These are phyloP conservation scores for Harpalus rufipes DNA, from an alignment of 2,888 invertebrate genomes.

Conservation along the genomic window DNA sequence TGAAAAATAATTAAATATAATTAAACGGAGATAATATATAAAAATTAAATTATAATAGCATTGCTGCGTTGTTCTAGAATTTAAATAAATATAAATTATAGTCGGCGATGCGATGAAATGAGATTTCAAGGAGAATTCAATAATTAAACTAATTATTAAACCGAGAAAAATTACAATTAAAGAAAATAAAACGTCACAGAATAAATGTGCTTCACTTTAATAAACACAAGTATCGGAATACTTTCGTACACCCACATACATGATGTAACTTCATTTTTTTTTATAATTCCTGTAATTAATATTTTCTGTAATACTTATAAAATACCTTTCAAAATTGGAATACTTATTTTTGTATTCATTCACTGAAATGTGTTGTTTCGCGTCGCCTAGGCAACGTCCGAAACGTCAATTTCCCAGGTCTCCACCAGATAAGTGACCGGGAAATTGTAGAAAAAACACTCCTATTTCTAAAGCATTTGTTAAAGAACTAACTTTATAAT, in stretches of 20 bases:
- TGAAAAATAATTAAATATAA: slow-evolving; percentile 46
- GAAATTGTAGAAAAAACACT: too few species aligned
- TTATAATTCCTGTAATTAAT: too few species aligned
- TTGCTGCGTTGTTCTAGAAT: slow-evolving; percentile 28
- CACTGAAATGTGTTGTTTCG: too few species aligned
- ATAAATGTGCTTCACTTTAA: neutral
- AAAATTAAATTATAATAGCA: slow-evolving; percentile 43
- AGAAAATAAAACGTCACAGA: neutral
- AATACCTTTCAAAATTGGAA: too few species aligned
- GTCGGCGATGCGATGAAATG: neutral
- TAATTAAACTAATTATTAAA: slow-evolving; percentile 21
- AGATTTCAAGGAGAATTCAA: slow-evolving; percentile 6
- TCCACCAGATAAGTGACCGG: too few species aligned
- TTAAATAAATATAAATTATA: slow-evolving; percentile 44
- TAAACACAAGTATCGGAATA: neutral
- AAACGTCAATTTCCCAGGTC: too few species aligned
- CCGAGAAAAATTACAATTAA: slow-evolving; percentile 10
- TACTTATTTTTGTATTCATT: too few species aligned
- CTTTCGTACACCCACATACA: neutral
- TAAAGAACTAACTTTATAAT: too few species aligned
- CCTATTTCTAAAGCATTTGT: too few species aligned
- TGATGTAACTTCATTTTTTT: too few species aligned
- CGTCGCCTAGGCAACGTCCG: too few species aligned
- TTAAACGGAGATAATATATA: slow-evolving; percentile 34
- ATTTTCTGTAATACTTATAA: too few species aligned